Evolutionary conservation across 2,888 invertebrate species (phyloP), one percentile per base, ranked within the genome.

Genomic region (Ophion slaviceki): DNA sequence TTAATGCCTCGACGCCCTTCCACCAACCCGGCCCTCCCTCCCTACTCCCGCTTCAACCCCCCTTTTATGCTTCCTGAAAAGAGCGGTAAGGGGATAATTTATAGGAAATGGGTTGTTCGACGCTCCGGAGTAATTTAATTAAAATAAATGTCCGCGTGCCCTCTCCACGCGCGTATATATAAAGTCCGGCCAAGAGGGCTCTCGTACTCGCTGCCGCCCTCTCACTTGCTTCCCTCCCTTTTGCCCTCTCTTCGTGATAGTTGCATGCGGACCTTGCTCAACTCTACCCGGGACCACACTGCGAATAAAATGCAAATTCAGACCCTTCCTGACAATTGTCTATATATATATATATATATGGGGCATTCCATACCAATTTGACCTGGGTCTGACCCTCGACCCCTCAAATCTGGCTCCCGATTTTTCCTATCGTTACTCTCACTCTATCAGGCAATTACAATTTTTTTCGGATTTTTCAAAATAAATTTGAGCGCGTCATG

Each of bases 51-150:
- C 71, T 24, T 57, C 32, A 14, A 74, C 53, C 74, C 82, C 82
- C 77, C 57, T 72, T 70, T 62, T 66, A 79, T 85, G 88, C 89
- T 85, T 84, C 82, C 77, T 82, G 88, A 89, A 90, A 90, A 90
- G 90, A 90, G 89, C 90, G 90, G 92, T 90, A 91, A 92, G 92
- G 92, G 93, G 92, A 93, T 94, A 94, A 94, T 94, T 94, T 94
- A 94, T 94, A 94, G 94, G 94, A 94, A 94, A 94, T 94, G 94
- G 94, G 92, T 94, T 93, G 94, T 94, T 94, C 94, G 94, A 94
- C 91, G 91, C 93, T 92, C 92, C 90, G 91, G 91, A 93, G 94
- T 94, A 94, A 94, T 94, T 94, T 94, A 94, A 94, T 94, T 94
- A 94, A 94, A 94, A 94, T 94, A 94, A 94, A 94, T 94, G 94